Conservation (phyloP, 2,797 vertebrate species). For the Margarornis squamiger region DNA sequence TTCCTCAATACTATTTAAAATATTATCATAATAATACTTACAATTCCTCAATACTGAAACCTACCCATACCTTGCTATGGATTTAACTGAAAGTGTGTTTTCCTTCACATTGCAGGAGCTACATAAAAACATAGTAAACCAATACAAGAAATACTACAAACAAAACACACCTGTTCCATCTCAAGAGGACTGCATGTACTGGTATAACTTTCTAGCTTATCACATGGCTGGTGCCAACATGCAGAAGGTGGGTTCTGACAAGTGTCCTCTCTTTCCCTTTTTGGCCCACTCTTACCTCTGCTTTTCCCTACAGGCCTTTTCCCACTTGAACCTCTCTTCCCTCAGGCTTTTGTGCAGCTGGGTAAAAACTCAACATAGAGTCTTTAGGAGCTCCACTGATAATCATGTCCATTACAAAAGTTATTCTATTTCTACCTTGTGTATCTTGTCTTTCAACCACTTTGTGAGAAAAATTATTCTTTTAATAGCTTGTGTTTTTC, state of each 20-base stretch:
- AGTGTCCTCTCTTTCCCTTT: neutral
- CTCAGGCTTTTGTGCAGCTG: neutral
- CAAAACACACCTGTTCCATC: constrained; percentile 74
- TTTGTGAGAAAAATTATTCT: neutral
- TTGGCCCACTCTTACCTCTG: neutral
- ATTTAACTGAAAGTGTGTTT: neutral
- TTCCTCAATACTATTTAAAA: neutral
- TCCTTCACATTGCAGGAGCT: constrained; percentile 78
- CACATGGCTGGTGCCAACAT: constrained; percentile 93
- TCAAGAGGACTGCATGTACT: constrained; percentile 89
- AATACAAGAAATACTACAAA: constrained; percentile 85
- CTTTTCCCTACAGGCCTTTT: neutral
- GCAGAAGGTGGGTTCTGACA: constrained; percentile 81
- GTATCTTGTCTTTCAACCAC: neutral
- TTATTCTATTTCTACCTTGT: neutral
- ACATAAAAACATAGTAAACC: constrained; percentile 88
- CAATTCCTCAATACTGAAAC: neutral
- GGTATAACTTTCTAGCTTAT: constrained; percentile 89
- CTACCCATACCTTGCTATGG: neutral
- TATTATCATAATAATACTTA: neutral
- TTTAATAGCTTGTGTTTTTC: neutral
- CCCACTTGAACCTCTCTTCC: neutral
- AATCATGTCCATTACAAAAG: neutral
- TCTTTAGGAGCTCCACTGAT: neutral
- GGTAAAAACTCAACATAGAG: neutral